A percentile compares a stretch with the other conserved stretches of the same genome.
Evolutionary conservation across 2,113 vertebrate genomes (phyloP).

Genomic region (Toxotes chatareus): DNA sequence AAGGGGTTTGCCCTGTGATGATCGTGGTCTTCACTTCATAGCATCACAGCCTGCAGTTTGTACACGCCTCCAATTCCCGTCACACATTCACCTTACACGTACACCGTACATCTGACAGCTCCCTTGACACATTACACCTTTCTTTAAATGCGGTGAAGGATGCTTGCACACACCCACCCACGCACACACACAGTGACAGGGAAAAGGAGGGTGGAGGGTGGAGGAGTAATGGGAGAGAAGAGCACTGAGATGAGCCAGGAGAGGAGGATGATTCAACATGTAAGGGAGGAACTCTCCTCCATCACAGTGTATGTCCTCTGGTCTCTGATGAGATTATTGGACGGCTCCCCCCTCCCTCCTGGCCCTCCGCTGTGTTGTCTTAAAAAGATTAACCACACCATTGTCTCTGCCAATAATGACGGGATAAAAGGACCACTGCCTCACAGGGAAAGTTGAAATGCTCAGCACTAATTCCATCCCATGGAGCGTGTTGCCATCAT

Average conservation of each 20-base stretch:
- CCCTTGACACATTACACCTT: slow-evolving; percentile 40
- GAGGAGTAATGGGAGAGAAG: slow-evolving; percentile 15
- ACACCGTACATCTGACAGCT: slow-evolving; percentile 40
- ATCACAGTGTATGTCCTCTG: slow-evolving; percentile 63
- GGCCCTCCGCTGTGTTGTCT: slow-evolving; percentile 63
- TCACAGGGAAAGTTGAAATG: slow-evolving; percentile 66
- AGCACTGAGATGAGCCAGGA: slow-evolving; percentile 33
- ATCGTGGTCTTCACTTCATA: not conserved
- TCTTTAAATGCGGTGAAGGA: slow-evolving; percentile 32
- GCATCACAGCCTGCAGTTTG: slow-evolving; percentile 24
- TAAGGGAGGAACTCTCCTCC: slow-evolving; percentile 61
- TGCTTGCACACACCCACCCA: not conserved
- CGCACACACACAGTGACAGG: not conserved
- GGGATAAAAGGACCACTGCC: slow-evolving; percentile 68
- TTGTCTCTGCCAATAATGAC: slow-evolving; percentile 74
- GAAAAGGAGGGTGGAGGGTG: not conserved
- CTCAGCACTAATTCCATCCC: slow-evolving; percentile 69
- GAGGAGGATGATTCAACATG: slow-evolving; percentile 62
- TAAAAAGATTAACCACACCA: slow-evolving; percentile 77
- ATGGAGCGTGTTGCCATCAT: slow-evolving; percentile 64
- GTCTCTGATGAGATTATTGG: slow-evolving; percentile 75
- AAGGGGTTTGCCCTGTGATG: not conserved
- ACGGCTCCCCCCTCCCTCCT: slow-evolving; percentile 62
- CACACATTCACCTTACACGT: slow-evolving; percentile 34
- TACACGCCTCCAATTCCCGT: slow-evolving; percentile 23